These are phyloP conservation scores for Timema podura DNA, from an alignment of 2,888 invertebrate species.

Conservation along the genomic window DNA sequence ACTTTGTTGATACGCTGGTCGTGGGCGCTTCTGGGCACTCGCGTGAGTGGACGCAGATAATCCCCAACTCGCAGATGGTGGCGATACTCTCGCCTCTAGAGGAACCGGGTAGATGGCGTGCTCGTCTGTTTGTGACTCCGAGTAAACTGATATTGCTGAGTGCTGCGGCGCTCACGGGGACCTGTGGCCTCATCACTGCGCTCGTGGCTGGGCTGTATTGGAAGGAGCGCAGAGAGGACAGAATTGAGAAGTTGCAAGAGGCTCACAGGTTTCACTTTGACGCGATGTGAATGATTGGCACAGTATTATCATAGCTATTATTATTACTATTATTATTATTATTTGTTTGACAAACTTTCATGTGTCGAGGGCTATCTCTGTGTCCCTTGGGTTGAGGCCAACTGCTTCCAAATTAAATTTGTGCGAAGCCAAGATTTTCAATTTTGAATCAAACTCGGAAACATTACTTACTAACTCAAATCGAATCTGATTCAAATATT, in stretches of 20 bases:
- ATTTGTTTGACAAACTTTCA: no score
- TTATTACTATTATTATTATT: no score
- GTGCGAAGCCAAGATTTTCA: no score
- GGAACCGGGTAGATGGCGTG: constrained; percentile 80
- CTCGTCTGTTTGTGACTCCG: constrained; percentile 90
- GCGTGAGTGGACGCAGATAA: constrained; percentile 85
- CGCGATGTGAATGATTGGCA: constrained; percentile 59
- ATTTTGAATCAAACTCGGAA: no score
- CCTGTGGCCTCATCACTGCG: constrained; percentile 78
- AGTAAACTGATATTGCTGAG: constrained; percentile 90
- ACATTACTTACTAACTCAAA: no score
- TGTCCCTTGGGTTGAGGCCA: no score
- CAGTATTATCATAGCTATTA: no score
- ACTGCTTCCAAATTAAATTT: no score
- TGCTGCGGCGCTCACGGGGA: constrained; percentile 80
- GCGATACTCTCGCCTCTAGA: constrained; percentile 56
- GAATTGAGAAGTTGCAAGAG: constrained; percentile 71
- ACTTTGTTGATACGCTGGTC: constrained; percentile 87
- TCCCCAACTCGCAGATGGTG: constrained; percentile 97
- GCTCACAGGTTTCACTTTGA: constrained; percentile 82
- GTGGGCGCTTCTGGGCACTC: constrained; percentile 58
- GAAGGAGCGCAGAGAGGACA: constrained; percentile 82
- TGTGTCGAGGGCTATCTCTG: no score
- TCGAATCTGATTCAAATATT: no score
- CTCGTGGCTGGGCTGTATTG: constrained; percentile 84